Evolutionary conservation across 2,888 invertebrate genomes (phyloP), one percentile per base, ranked within the genome.

Genomic region (Amiota minor): DNA sequence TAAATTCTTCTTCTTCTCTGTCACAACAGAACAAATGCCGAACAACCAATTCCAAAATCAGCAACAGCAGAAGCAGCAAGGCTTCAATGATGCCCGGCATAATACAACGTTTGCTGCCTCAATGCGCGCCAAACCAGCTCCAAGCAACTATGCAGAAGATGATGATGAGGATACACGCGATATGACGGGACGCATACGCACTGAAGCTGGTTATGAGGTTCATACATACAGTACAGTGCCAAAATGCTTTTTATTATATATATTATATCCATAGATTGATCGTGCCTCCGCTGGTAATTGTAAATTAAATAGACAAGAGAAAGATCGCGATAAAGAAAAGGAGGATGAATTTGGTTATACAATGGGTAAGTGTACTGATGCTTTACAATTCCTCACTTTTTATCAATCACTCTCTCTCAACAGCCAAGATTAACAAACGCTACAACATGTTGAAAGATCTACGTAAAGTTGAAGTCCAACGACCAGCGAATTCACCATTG

Each of bases 311-410:
- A 94, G 93, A 90, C 93, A 94, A 81, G 96, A 96, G 90, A 93
- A 93, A 72, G 93, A 93, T 1, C 94, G 94, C 0, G 97, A 98
- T 86, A 92, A 93, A 14, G 98, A 98, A 84, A 91, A 93, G 80
- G 97, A 97, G 89, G 98, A 98, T 87, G 95, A 96, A 85, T 98
- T 94, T 90, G 98, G 97, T 72, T 98, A 98, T 91, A 98, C 98
- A n/a, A 91, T 91, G 88, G 94, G 97, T 97, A 91, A 95, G 95
- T 50, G 12, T 9, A 35, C 35, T 35, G 35, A 35, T 35, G 35
- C 6, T 35, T 35, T 8, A 35, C 35, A 35, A 35, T 35, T 35
- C 35, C 35, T 35, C 3, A 11, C 1, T 18, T 8, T 50, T 3
- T 76, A 91, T 71, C 18, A 9, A 70, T 62, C 18, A 14, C 20